Percentiles rank a stretch among this genome's conserved stretches.
phyloP scores from a whole-genome alignment of 2,113 vertebrate species.

The Tonatia bakeri region DNA sequence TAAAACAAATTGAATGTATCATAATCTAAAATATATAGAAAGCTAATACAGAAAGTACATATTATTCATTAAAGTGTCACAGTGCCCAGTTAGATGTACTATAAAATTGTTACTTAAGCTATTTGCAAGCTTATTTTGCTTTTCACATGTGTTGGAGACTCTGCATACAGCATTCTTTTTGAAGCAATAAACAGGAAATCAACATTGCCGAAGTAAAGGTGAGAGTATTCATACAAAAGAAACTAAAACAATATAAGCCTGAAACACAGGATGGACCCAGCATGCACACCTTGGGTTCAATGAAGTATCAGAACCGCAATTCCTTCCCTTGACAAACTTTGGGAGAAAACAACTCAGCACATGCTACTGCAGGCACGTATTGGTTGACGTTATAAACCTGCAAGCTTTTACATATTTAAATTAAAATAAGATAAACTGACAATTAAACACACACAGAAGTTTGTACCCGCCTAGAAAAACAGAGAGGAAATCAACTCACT shows the following conservation, averaged over 20 bases:
- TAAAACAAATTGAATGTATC: background rate
- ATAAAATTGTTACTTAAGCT: background rate
- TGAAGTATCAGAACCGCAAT: background rate
- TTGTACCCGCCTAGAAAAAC: background rate
- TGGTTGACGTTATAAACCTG: background rate
- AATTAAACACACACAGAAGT: background rate
- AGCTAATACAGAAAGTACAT: background rate
- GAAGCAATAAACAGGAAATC: background rate
- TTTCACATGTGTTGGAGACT: background rate
- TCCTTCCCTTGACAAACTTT: background rate
- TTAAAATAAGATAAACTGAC: background rate
- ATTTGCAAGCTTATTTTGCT: background rate
- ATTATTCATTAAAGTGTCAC: background rate
- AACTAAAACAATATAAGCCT: background rate
- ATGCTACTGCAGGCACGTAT: too few relatives aligned
- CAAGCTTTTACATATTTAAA: background rate
- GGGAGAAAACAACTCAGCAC: background rate
- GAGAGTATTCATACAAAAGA: background rate
- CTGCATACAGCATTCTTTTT: background rate
- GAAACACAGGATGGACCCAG: background rate
- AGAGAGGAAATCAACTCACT: background rate
- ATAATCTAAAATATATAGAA: background rate
- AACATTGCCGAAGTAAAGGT: background rate
- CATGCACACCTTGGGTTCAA: background rate
- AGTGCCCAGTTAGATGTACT: background rate